Conservation (phyloP, 2,888 invertebrate species). For the Drosophila barbarae region DNA sequence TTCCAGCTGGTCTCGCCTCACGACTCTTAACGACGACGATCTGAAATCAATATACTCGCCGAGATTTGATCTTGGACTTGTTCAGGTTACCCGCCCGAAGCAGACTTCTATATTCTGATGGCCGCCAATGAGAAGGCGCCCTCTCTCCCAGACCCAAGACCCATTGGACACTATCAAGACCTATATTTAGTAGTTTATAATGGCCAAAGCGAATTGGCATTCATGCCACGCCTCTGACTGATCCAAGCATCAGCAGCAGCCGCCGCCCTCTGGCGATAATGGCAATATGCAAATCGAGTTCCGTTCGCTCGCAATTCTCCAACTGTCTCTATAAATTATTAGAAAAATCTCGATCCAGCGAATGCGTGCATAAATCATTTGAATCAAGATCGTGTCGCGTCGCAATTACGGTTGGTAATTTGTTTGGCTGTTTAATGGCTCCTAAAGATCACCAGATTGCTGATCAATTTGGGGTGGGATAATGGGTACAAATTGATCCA, state of each 20-base stretch:
- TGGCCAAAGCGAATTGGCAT: constrained; percentile 22
- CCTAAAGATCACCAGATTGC: constrained; percentile 20
- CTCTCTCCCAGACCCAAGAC: constrained; percentile 15
- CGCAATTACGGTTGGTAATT: constrained; percentile 48
- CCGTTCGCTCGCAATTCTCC: constrained; percentile 35
- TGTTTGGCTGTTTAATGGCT: constrained; percentile 34
- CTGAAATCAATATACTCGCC: constrained; percentile 26
- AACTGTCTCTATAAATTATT: constrained; percentile 38
- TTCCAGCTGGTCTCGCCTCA: constrained; percentile 33
- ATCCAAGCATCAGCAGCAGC: background rate
- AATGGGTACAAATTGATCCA: constrained; percentile 7
- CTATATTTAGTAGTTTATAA: constrained; percentile 24
- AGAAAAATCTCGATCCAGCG: constrained; percentile 18
- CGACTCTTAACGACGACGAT: constrained; percentile 29
- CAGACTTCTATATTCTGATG: background rate
- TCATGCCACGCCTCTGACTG: constrained; percentile 22
- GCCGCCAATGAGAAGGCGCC: constrained; percentile 21
- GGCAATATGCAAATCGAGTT: constrained; percentile 37
- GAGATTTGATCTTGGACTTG: constrained; percentile 31
- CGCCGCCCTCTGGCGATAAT: constrained; percentile 20
- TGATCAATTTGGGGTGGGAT: background rate
- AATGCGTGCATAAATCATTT: constrained; percentile 59
- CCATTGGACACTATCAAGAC: constrained; percentile 24
- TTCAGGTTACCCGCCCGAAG: constrained; percentile 20
- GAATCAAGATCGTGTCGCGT: constrained; percentile 43